Conservation (phyloP, 2,797 vertebrate genomes). For the Crocidura indochinensis region DNA sequence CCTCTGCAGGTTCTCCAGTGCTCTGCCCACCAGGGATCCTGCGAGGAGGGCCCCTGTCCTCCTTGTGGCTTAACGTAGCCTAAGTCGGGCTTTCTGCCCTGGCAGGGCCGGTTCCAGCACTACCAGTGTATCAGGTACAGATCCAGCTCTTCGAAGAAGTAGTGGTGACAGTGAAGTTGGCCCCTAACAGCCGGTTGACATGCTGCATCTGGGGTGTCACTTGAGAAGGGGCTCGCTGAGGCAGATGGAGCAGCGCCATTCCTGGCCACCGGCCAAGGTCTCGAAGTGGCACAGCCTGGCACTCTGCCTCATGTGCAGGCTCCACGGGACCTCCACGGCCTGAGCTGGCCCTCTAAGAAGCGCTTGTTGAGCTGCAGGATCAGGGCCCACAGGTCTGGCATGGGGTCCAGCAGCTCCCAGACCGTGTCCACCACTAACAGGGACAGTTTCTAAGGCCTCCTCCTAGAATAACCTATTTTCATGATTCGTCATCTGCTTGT, state of each 20-base stretch:
- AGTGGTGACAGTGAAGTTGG: no score
- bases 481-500: no score
- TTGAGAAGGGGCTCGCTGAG: constrained; percentile 95
- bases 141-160: no score
- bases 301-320: constrained; percentile 96
- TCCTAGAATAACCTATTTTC: no score
- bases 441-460: constrained; percentile 70
- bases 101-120: constrained; percentile 96
- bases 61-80: constrained; percentile 98
- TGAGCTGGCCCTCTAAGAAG: constrained; percentile 96
- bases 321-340: constrained; percentile 98
- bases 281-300: constrained; percentile 97
- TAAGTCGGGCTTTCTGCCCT: constrained; percentile 92
- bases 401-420: constrained; percentile 97
- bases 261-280: constrained; percentile 89
- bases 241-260: constrained; percentile 94
- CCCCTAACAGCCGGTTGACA: no score
- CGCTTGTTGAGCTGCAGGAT: constrained; percentile 95
- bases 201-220: no score
- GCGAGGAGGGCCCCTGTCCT: constrained; percentile 94
- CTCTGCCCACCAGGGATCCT: constrained; percentile 96
- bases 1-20: constrained; percentile 95
- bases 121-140: no score
- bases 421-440: constrained; percentile 95
- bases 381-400: constrained; percentile 94